Base-by-base conservation (phyloP, 2,888 invertebrate species). In the Encarsia formosa region DNA sequence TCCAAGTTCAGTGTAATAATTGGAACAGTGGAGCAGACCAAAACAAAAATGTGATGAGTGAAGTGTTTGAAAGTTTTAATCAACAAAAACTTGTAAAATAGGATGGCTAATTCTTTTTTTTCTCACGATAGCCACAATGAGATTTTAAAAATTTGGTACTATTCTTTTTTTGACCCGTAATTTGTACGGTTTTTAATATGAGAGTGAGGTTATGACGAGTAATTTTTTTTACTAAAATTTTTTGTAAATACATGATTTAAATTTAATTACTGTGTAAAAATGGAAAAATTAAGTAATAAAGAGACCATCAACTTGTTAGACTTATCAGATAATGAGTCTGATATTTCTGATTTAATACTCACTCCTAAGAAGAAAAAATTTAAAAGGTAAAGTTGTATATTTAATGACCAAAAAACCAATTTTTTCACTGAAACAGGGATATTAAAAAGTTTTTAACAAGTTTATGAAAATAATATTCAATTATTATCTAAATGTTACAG, bases 281-380 rank as follows among this genome's bases (percentile, higher is more conserved):
- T 73, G 71, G 67, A 67, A 52, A 66, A 65, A 54, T 57, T 59
- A n/a, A 71, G 65, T 50, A 79, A 79, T 65, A 84, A 82, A 66
- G 84, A 84, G 75, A 81, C 81, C 59, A 82, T 82, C 67, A 80
- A 83, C 61, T 77, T 84, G 39, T 69, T 84, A 64, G 82, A 82
- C 65, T 68, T 82, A 44, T 82, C 81, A 52, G 81, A 81, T 56
- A 81, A 80, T 58, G 81, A 80, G 38, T 81, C 82, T 0, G 81
- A 82, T 57, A 77, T 81, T 54, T 76, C 82, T 37, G 81, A 82
- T 64, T 66, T 82, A 68, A 79, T 81, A 68, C 76, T 81, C 52
- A 63, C 70, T 19, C 79, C 80, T 54, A 80, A 79, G 37, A 82
- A 79, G 62, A 81, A 78, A 67, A 81, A 79, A 69, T 73, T 81